Conservation (phyloP, 1,140 invertebrate species). For the Drosophila burlai region DNA sequence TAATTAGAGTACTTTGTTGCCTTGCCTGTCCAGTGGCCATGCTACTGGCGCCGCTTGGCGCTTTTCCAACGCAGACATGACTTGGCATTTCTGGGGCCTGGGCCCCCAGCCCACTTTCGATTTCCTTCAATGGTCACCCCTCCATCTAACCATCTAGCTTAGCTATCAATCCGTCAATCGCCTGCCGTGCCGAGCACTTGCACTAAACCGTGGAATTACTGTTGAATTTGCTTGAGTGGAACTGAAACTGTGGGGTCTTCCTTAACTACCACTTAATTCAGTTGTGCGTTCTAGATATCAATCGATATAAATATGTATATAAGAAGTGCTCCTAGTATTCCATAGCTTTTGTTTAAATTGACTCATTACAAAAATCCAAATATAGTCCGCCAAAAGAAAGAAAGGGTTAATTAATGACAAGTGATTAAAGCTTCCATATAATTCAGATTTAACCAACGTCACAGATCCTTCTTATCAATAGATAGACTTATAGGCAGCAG, state of each 20-base stretch:
- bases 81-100: conserved; percentile 55
- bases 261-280: background rate
- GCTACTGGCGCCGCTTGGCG: conserved; percentile 3
- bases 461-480: conserved; percentile 4
- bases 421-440: background rate
- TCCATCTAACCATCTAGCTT: conserved; percentile 3
- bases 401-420: background rate
- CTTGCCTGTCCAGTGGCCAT: conserved; percentile 4
- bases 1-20: conserved; percentile 66
- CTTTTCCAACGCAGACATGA: conserved; percentile 51
- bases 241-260: background rate
- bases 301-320: background rate
- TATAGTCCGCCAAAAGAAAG: background rate
- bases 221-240: background rate
- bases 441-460: background rate
- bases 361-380: background rate
- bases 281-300: background rate
- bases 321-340: background rate
- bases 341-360: background rate
- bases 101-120: conserved; percentile 53
- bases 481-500: background rate
- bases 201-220: background rate
- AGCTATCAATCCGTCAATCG: conserved; percentile 33
- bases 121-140: conserved; percentile 44
- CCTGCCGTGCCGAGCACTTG: background rate